Conservation (phyloP, 2,797 vertebrate genomes). For the Oryzias dopingdopingensis region DNA sequence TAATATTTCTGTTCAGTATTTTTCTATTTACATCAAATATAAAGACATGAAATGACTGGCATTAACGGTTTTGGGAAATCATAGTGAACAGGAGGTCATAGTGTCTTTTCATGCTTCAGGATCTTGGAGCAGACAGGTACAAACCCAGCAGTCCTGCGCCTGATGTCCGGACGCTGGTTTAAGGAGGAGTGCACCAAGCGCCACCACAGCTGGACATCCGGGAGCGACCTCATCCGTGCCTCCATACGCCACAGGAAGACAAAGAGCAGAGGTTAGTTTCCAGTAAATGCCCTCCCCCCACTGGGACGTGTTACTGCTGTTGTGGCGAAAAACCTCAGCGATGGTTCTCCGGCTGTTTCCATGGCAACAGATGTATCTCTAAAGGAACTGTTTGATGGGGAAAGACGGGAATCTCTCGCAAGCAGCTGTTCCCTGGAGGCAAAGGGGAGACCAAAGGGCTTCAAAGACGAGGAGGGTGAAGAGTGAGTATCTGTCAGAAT, state of each 20-base stretch:
- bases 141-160: constrained; percentile 77
- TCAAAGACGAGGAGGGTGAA: constrained; percentile 23
- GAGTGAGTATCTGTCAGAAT: constrained; percentile 26
- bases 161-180: constrained; percentile 90
- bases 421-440: constrained; percentile 22
- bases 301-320: constrained; percentile 3
- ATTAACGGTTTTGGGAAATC: too few species aligned
- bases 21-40: too few species aligned
- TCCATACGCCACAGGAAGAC: constrained; percentile 85
- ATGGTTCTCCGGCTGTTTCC: constrained; percentile 47
- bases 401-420: constrained; percentile 30
- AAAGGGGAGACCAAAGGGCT: constrained; percentile 35
- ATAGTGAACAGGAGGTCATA: not conserved
- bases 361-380: constrained; percentile 62
- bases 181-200: constrained; percentile 80
- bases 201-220: constrained; percentile 67
- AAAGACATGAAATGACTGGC: too few species aligned
- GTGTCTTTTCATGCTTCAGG: constrained; percentile 61
- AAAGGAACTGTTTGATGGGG: constrained; percentile 57
- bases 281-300: not conserved
- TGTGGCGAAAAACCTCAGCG: constrained; percentile 17
- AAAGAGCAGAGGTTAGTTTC: constrained; percentile 76
- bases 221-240: constrained; percentile 84
- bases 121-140: constrained; percentile 78
- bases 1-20: too few species aligned